A percentile compares a stretch with the other conserved stretches of the same genome.
Conservation (phyloP, 2,888 invertebrate genomes). For the Tenthredo scrophulariae region DNA sequence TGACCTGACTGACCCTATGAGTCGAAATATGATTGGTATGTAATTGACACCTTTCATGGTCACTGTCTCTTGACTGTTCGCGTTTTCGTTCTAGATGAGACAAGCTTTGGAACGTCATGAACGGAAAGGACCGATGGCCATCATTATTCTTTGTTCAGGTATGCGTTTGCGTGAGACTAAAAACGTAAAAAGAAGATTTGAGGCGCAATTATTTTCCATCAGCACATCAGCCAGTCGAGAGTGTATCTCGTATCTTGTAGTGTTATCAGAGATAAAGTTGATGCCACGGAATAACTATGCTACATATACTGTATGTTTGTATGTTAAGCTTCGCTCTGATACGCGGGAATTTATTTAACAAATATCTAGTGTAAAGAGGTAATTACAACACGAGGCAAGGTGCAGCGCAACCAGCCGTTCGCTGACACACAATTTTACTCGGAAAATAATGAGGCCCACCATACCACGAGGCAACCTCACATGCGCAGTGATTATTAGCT, state of each 20-base stretch:
- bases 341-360: constrained; percentile 44
- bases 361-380: constrained; percentile 38
- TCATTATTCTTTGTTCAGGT: background rate
- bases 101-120: background rate
- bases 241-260: constrained; percentile 13
- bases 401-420: background rate
- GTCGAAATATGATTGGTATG: background rate
- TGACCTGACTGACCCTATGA: background rate
- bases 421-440: background rate
- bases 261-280: constrained; percentile 30
- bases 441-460: background rate
- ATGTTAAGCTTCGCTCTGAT: constrained; percentile 1
- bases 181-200: background rate
- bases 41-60: background rate
- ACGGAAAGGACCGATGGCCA: background rate
- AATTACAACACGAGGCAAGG: constrained; percentile 7
- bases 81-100: background rate
- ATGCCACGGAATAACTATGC: background rate
- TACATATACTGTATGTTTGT: background rate
- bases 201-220: constrained; percentile 8
- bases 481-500: background rate
- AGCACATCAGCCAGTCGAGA: background rate
- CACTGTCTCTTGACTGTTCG: background rate
- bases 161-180: background rate
- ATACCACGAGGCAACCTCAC: background rate